Evolutionary conservation across 1,140 invertebrate species (phyloP).

Genomic region (Neodiprion fabricii): DNA sequence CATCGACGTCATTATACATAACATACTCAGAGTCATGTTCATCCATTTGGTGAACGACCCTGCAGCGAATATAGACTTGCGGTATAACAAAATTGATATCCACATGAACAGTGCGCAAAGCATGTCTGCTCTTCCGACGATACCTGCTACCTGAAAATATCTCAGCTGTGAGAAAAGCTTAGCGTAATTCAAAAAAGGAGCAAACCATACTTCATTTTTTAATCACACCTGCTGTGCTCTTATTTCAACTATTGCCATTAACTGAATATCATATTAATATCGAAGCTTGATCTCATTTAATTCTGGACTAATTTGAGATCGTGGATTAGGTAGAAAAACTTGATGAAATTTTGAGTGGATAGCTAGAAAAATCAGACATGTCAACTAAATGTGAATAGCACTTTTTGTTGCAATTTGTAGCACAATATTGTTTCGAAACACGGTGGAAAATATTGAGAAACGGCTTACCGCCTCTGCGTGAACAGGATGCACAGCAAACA

Average conservation of each 20-base stretch:
- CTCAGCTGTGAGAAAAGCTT: neutral
- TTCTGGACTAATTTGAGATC: neutral
- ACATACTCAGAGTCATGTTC: constrained; percentile 42
- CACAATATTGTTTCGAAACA: constrained; percentile 2
- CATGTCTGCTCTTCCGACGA: constrained; percentile 81
- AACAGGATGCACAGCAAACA: constrained; percentile 87
- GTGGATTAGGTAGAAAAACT: neutral
- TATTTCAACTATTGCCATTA: too few relatives aligned
- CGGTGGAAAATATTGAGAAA: constrained; percentile 7
- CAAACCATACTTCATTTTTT: too few relatives aligned
- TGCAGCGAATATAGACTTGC: constrained; percentile 47
- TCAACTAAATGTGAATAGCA: neutral
- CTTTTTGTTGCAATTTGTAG: neutral
- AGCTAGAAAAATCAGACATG: neutral
- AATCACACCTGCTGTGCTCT: too few relatives aligned
- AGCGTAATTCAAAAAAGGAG: too few relatives aligned
- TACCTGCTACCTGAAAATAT: constrained; percentile 67
- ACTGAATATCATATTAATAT: too few relatives aligned
- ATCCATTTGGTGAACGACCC: constrained; percentile 27
- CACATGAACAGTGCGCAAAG: constrained; percentile 82
- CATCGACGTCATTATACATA: constrained; percentile 67
- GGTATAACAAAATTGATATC: constrained; percentile 71
- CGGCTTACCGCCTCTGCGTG: constrained; percentile 76
- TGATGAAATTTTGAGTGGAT: neutral
- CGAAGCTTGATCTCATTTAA: too few relatives aligned